Conservation (phyloP, 2,797 vertebrate species). For the Aldrovandia affinis region DNA sequence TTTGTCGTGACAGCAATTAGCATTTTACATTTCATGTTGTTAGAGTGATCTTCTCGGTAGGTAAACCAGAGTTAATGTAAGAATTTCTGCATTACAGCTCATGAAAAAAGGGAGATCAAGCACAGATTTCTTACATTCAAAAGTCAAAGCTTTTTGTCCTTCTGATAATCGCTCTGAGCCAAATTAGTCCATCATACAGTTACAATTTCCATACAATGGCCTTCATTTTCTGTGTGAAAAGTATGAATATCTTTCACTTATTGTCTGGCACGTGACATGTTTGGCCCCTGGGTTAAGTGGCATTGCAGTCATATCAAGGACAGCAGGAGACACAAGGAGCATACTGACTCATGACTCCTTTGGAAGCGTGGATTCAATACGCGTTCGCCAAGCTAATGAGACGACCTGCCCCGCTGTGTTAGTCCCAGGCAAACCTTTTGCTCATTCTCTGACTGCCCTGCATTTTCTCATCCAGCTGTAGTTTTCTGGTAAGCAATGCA, state of each 20-base stretch:
- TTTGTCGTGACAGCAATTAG: constrained; percentile 47
- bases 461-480: background rate
- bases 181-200: constrained; percentile 55
- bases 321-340: background rate
- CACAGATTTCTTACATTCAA: constrained; percentile 38
- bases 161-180: constrained; percentile 48
- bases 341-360: too few relatives aligned
- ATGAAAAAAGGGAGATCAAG: constrained; percentile 45
- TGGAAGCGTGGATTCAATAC: too few relatives aligned
- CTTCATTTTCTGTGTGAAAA: constrained; percentile 56
- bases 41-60: constrained; percentile 41
- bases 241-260: constrained; percentile 50
- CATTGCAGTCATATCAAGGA: background rate
- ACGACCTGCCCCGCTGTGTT: background rate
- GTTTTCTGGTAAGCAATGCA: constrained; percentile 17
- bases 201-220: constrained; percentile 55
- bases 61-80: constrained; percentile 47
- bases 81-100: constrained; percentile 52
- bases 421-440: background rate
- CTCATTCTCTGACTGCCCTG: background rate
- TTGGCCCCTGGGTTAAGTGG: constrained; percentile 38
- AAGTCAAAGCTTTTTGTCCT: constrained; percentile 48
- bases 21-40: constrained; percentile 44
- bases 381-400: background rate
- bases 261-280: constrained; percentile 6